Conservation (phyloP, 1,140 invertebrate species). For the Drosophila punjabiensis region DNA sequence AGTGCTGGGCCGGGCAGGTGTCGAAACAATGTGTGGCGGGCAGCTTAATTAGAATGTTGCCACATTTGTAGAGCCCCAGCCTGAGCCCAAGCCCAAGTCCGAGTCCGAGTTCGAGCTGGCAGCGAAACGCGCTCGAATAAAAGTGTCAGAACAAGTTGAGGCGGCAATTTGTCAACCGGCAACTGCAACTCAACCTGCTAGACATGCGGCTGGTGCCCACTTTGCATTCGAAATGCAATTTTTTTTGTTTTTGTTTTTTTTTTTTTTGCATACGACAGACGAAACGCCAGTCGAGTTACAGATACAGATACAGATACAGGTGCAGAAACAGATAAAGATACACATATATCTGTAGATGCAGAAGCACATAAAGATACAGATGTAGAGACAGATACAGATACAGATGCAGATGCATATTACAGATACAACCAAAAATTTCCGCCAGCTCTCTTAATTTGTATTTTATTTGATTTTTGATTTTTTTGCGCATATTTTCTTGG, state of each 20-base stretch:
- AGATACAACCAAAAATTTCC: constrained; percentile 42
- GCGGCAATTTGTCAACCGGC: constrained; percentile 79
- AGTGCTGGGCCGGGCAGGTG: constrained; percentile 58
- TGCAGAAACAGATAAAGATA: not conserved
- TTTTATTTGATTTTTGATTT: not conserved
- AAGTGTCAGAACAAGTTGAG: constrained; percentile 81
- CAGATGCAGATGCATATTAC: not conserved
- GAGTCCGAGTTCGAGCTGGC: constrained; percentile 6
- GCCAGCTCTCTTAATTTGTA: constrained; percentile 39
- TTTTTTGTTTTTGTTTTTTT: constrained; percentile 3
- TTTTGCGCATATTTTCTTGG: not conserved
- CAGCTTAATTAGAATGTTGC: constrained; percentile 82
- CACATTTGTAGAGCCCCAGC: constrained; percentile 60
- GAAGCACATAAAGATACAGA: not conserved
- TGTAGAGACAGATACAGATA: constrained; percentile 4
- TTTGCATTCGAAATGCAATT: constrained; percentile 78
- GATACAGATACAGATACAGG: not conserved
- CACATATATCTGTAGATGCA: too few species aligned
- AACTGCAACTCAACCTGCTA: constrained; percentile 57
- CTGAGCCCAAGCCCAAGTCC: not conserved
- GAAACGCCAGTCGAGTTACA: constrained; percentile 7
- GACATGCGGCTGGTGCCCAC: constrained; percentile 50
- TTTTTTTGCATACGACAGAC: not conserved
- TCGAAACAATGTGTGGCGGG: constrained; percentile 79
- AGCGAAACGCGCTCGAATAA: constrained; percentile 59